These are phyloP conservation scores for Xiphophorus birchmanni DNA, from an alignment of 2,797 vertebrate species.

Conservation along the genomic window DNA sequence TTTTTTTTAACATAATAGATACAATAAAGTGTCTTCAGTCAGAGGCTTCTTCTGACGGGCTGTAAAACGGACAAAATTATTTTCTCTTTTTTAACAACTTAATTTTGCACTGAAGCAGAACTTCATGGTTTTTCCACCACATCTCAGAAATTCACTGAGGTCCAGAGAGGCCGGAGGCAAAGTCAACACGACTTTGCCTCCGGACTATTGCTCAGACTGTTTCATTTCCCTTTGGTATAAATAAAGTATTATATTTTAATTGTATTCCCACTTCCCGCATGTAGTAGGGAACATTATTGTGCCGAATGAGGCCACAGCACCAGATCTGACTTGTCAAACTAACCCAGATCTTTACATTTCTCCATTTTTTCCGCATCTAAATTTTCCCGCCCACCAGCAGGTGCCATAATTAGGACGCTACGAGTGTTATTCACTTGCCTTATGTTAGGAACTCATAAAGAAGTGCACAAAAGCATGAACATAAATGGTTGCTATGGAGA, in stretches of 20 bases:
- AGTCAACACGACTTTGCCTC: neutral
- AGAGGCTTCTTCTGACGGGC: neutral
- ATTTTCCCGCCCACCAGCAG: neutral
- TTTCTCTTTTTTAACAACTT: neutral
- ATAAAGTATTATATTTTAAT: too few relatives aligned
- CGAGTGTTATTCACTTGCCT: neutral
- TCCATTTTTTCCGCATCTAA: neutral
- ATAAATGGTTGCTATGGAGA: conserved; percentile 1
- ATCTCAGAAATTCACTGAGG: neutral
- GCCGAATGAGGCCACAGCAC: neutral
- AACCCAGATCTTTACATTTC: neutral
- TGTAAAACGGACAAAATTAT: neutral
- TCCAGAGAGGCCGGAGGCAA: neutral
- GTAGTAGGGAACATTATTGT: neutral
- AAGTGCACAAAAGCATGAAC: neutral
- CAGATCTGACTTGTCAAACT: neutral
- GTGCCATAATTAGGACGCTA: neutral
- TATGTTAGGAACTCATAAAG: neutral
- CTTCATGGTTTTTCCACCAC: neutral
- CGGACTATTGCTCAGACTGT: neutral
- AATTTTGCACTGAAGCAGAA: neutral
- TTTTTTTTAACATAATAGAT: neutral
- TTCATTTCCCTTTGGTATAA: neutral
- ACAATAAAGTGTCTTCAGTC: neutral
- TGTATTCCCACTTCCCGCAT: neutral